Evolutionary conservation across 2,797 vertebrate genomes (phyloP).

Genomic region (Mormyrus proboscirostris): DNA sequence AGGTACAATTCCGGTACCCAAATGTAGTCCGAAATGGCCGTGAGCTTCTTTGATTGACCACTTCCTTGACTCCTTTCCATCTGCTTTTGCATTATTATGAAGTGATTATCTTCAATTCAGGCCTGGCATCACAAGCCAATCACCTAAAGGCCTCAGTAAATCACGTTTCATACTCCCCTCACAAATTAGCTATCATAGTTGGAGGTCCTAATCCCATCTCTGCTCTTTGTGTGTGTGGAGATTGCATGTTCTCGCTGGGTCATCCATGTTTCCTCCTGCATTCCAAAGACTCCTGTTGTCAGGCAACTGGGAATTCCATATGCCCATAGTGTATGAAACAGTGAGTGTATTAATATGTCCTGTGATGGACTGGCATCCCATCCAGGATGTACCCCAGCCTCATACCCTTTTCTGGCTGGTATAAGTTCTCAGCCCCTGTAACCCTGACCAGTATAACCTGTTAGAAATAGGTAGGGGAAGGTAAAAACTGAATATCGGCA

Average conservation of each 20-base stretch:
- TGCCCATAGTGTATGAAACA: not conserved
- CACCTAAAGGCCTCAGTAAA: not conserved
- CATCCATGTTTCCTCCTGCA: not conserved
- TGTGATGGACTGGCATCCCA: not conserved
- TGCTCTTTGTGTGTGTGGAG: not conserved
- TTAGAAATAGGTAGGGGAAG: not conserved
- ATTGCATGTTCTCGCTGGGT: not conserved
- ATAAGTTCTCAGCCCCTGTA: not conserved
- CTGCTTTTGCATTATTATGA: not conserved
- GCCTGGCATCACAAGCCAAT: not conserved
- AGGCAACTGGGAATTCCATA: not conserved
- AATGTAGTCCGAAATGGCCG: slow-evolving; percentile 8
- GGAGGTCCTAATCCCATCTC: not conserved
- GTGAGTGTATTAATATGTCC: not conserved
- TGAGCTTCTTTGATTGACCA: not conserved
- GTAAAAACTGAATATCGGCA: not conserved
- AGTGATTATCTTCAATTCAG: not conserved
- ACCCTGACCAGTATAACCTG: not conserved
- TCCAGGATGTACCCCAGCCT: too few species aligned
- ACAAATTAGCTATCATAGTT: not conserved
- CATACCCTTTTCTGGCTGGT: not conserved
- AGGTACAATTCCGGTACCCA: not conserved
- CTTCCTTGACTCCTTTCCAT: not conserved
- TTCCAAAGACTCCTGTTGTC: not conserved
- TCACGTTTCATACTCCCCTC: not conserved